Evolutionary conservation across 2,888 invertebrate species (phyloP), one percentile per base, ranked within the genome.

Genomic region (Acronicta leporina): DNA sequence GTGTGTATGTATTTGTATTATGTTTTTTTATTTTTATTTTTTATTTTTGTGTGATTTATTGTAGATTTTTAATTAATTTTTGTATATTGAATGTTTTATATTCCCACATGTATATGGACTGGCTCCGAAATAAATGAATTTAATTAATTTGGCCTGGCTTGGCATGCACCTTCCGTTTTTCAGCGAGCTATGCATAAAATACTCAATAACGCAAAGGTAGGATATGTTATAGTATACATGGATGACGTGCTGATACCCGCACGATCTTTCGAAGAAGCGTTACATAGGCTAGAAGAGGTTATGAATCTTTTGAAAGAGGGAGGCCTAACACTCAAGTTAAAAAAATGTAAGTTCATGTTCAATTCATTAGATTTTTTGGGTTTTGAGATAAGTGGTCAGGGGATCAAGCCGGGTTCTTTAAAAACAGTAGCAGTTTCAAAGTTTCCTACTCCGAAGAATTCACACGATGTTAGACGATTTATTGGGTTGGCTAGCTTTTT

Each of bases 401-500:
- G 51, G 30, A 43, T 51, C 14, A 51, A 43, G 13, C 51, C 51
- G 1, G 51, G 51, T 0, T 5, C 30, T 0, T 13, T 6, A 2
- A 51, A 51, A 11, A 33, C 9, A 3, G 43, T 43, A n/a, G 51
- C 51, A 1, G 16, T 51, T 2, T 41, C 51, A 8, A 43, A 33
- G 15, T 51, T 51, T 20, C 52, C 52, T 5, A 14, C 25, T 5
- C 52, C 52, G 9, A 20, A 7, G 6, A 51, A 44, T 25, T 16
- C 13, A 6, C 44, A 52, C 35, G 52, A 52, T n/a, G 35, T 52
- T 7, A 52, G 52, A 25, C 44, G 52, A 20, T 52, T 52, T 52
- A 20, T 52, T 20, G 52, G 52, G 9, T 38, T 52, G 4, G 33
- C 52, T 8, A 51, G 51, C 16, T 51, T 43, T 20, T 51, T 51